Evolutionary conservation across 2,797 vertebrate species (phyloP).

Genomic region (Petrocephalus schoutedeni): DNA sequence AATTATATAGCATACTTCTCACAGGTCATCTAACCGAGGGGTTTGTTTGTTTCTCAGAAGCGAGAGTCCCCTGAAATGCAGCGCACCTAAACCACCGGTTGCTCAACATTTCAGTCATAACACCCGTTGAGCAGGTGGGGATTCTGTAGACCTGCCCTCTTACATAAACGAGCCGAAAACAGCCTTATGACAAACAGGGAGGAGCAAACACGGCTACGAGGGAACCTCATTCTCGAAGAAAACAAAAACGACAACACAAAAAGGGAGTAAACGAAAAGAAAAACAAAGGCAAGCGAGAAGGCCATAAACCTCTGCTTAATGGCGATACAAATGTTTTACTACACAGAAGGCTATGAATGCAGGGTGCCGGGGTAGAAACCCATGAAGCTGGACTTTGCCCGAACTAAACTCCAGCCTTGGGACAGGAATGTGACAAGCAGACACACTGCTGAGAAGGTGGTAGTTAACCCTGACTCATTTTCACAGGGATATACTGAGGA

Average conservation of each 20-base stretch:
- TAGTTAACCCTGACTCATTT: background rate
- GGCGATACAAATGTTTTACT: background rate
- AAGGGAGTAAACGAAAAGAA: slow-evolving; percentile 3
- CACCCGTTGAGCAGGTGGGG: background rate
- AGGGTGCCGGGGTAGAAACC: background rate
- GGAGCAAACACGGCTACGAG: slow-evolving; percentile 20
- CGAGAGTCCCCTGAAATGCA: background rate
- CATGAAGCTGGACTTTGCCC: slow-evolving; percentile 18
- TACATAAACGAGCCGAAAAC: background rate
- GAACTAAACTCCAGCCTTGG: background rate
- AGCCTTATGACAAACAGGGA: background rate
- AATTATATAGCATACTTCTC: background rate
- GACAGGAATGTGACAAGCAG: background rate
- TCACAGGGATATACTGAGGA: background rate
- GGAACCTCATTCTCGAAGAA: slow-evolving; percentile 18
- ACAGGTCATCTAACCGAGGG: background rate
- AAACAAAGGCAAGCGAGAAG: slow-evolving; percentile 7
- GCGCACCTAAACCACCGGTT: background rate
- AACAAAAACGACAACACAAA: slow-evolving; percentile 1
- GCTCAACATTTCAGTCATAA: background rate
- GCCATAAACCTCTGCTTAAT: background rate
- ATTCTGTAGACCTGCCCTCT: background rate
- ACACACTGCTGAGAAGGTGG: background rate
- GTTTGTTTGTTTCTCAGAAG: background rate
- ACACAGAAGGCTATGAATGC: slow-evolving; percentile 15